Evolutionary conservation across 2,113 vertebrate species (phyloP), one percentile per base, ranked within the genome.

Genomic region (Alosa alosa): DNA sequence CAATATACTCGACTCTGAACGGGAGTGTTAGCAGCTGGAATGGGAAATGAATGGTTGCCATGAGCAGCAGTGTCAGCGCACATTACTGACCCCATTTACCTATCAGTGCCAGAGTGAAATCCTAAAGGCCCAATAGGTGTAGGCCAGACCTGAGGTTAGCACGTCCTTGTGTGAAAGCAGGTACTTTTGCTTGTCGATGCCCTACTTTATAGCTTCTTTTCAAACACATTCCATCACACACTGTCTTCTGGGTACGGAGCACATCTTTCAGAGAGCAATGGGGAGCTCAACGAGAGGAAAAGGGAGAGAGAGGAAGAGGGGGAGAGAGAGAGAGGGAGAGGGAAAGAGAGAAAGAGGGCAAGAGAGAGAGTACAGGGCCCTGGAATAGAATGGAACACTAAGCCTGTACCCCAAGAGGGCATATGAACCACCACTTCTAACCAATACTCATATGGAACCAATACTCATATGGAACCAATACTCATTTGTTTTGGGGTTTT

Each of bases 401-500:
- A n/a, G n/a, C n/a, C n/a, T n/a, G n/a, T n/a, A n/a, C n/a, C n/a
- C n/a, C n/a, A n/a, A n/a, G n/a, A n/a, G n/a, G n/a, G 84, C 91
- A 93, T 92, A 89, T 92, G 92, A 82, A 91, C 47, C 82, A 87
- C 91, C 91, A 91, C 87, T 85, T 85, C 85, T 31, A 31, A 91
- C 47, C 82, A 87, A 91, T 91, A 91, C 87, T 85, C 85, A 52
- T 92, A 89, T 92, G 92, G 90, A 31, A 91, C 47, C 82, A 87
- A 91, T 91, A 91, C 87, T 85, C 85, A 52, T 92, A 89, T 92
- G 92, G 90, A 82, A 91, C 47, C 82, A 87, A 91, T 91, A 91
- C 87, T 85, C 85, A 52, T 87, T 86, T 83, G 81, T 41, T 88
- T 90, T 83, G 31, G n/a, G 83, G 84, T 81, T 55, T 84, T 85